Base-by-base conservation (phyloP, 2,113 vertebrate species). In the Mirounga angustirostris region DNA sequence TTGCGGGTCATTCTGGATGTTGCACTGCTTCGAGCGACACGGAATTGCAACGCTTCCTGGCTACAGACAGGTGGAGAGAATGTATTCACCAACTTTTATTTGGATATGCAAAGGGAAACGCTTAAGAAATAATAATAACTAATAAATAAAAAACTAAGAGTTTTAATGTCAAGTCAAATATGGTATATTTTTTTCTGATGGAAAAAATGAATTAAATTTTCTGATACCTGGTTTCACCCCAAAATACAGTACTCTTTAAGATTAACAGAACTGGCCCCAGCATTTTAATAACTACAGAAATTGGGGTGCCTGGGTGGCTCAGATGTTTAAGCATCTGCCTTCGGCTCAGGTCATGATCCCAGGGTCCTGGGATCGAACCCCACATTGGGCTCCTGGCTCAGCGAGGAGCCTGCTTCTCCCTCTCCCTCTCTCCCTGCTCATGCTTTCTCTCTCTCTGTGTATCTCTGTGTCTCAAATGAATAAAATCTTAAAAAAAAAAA, bases 121-220 rank as follows among this genome's bases (percentile, higher is more conserved):
- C 26, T 73, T 52, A 89, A 82, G 58, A 89, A 89, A 36, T n/a
- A 89, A 91, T 7, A 83, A 91, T 7, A 83, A 61, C 21, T 11
- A 87, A 54, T 54, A 54, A 54, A 54, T 54, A 54, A 54, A 54
- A 54, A 83, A 54, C 21, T 11, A 87, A 92, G 79, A 63, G 1
- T n/a, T 83, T 78, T 86, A 76, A 78, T 40, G 52, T 7, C 58
- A 82, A 86, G 36, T 73, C 40, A 86, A 46, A 81, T 36, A 46
- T 4, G 7, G 0, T 11, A 26, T 7, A n/a, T 63, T 88, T 26
- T 89, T 89, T 90, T 91, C 52, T 67, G 21, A 82, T 80, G n/a
- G 79, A 73, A 95, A 94, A 94, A 87, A 40, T 84, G 46, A 61
- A 67, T 33, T n/a, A 58, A 24, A 71, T 92, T 79, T 81, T 74